phyloP scores from a whole-genome alignment of 2,888 invertebrate species.

The Drosophila algonquin region DNA sequence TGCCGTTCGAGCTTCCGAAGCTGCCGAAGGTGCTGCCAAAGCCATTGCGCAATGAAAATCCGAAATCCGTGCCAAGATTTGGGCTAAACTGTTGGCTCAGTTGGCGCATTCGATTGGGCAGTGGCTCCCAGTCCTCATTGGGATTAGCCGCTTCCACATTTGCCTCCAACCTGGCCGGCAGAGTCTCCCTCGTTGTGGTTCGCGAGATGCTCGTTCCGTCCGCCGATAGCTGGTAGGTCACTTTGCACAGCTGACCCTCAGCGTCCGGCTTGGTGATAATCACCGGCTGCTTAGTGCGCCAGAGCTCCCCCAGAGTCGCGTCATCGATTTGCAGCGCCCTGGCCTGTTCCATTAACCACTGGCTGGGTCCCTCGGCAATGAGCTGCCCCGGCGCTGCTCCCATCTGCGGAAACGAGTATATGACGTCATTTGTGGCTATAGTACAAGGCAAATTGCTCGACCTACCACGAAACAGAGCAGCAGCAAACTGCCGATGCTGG shows the following conservation, averaged over 20 bases:
- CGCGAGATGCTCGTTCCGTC: conserved; percentile 51
- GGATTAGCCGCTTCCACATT: conserved; percentile 21
- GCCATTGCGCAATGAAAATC: background rate
- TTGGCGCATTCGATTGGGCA: conserved; percentile 16
- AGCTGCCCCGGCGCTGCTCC: conserved; percentile 25
- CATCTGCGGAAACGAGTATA: conserved; percentile 3
- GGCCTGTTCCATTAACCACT: conserved; percentile 51
- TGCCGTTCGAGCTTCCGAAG: background rate
- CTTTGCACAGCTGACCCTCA: conserved; percentile 49
- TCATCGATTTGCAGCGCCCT: conserved; percentile 61
- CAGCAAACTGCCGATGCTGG: conserved; percentile 34
- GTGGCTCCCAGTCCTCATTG: conserved; percentile 59
- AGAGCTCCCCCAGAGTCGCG: conserved; percentile 55
- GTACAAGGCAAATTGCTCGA: conserved; percentile 16
- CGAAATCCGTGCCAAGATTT: background rate
- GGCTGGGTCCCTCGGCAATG: conserved; percentile 29
- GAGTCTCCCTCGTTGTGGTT: conserved; percentile 16
- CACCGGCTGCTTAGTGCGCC: conserved; percentile 69
- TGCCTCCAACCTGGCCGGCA: conserved; percentile 3
- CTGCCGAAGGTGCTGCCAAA: conserved; percentile 28
- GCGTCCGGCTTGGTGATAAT: conserved; percentile 50
- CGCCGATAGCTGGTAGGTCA: conserved; percentile 64
- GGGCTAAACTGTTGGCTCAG: background rate
- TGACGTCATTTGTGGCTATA: conserved; percentile 14
- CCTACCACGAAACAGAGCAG: conserved; percentile 55